Percentiles rank a stretch among this genome's conserved stretches.
Evolutionary conservation across 2,797 vertebrate species (phyloP).

Genomic region (Mastacembelus armatus): DNA sequence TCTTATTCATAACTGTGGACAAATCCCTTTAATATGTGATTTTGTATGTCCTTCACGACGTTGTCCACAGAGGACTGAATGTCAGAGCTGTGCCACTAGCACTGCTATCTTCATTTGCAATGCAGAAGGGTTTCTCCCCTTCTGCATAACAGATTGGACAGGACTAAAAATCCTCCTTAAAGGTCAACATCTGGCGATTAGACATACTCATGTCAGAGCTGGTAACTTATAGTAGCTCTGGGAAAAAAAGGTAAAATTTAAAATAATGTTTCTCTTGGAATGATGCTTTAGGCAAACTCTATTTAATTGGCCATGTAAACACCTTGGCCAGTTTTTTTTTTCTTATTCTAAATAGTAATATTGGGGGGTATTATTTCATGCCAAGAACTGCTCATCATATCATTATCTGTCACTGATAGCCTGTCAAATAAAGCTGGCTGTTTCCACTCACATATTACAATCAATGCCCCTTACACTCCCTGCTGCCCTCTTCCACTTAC

Average conservation of each 20-base stretch:
- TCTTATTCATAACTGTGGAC: constrained; percentile 11
- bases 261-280: constrained; percentile 2
- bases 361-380: background rate
- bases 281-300: background rate
- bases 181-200: constrained; percentile 76
- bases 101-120: constrained; percentile 73
- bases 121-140: constrained; percentile 36
- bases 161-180: constrained; percentile 58
- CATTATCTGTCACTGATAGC: constrained; percentile 12
- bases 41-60: constrained; percentile 40
- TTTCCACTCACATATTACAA: constrained; percentile 21
- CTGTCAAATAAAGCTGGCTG: constrained; percentile 19
- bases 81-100: constrained; percentile 64
- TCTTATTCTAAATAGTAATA: background rate
- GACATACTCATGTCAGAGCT: constrained; percentile 21
- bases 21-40: constrained; percentile 34
- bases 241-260: constrained; percentile 12
- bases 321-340: background rate
- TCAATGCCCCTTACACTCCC: background rate
- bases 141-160: constrained; percentile 53
- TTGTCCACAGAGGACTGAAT: constrained; percentile 70
- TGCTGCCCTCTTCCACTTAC: constrained; percentile 6
- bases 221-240: background rate
- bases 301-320: background rate
- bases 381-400: background rate